Evolutionary conservation across 2,797 vertebrate species (phyloP), one percentile per base, ranked within the genome.

Genomic region (Leptatherina wallacei): DNA sequence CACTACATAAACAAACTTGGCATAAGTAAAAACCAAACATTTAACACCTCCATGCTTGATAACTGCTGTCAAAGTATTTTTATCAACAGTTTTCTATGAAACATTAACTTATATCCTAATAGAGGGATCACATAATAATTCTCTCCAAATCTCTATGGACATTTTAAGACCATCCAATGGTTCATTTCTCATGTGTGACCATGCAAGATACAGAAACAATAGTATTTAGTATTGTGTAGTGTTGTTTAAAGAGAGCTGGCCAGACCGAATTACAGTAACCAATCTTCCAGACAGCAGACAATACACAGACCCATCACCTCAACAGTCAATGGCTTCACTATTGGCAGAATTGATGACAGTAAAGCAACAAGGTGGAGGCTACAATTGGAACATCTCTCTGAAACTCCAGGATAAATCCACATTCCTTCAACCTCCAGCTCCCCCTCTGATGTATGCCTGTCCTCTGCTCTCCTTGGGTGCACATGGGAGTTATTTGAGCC

Each of bases 401-500:
- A 78, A 83, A 77, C 73, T 79, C 74, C 64, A 29, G 75, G 82
- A 91, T 88, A 86, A 87, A 91, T 90, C 85, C 85, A 65, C 82
- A 63, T 70, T 81, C 54, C 84, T 75, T 85, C 82, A 71, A 75
- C 83, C 83, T 86, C 84, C 83, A 73, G 86, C 87, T 82, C 84
- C 77, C 76, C 69, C 71, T 81, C 84, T 89, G 86, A 90, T 92
- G 77, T 82, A 89, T 88, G 90, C 74, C 89, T 88, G 87, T 93
- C 90, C 90, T 85, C 87, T 78, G 84, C 84, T 91, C 85, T 89
- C 85, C 88, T 91, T 89, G 82, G 88, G 78, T 87, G 89, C 90
- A 89, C 87, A 87, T 83, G 85, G 89, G 91, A 93, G 87, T 92
- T 91, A 91, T 90, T 88, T 89, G 90, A 92, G 91, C 83, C 82